These are phyloP conservation scores for Subacronicta megacephala DNA, from an alignment of 2,888 invertebrate genomes.

Conservation along the genomic window DNA sequence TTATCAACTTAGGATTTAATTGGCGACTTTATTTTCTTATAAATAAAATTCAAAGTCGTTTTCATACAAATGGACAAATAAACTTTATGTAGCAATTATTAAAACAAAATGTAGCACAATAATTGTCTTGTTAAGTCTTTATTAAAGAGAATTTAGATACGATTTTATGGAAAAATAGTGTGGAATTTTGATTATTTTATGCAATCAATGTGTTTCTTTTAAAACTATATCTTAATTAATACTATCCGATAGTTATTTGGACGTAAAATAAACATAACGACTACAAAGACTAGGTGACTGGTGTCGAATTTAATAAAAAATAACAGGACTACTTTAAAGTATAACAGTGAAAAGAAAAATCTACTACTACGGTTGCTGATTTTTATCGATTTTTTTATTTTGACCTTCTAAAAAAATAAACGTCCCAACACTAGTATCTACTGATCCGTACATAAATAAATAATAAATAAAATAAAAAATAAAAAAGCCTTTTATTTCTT, in stretches of 20 bases:
- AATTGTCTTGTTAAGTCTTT: slow-evolving; percentile 22
- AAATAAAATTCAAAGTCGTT: slow-evolving; percentile 19
- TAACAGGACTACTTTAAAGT: no score
- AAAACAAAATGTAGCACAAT: slow-evolving; percentile 20
- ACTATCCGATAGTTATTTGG: neutral
- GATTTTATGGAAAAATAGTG: slow-evolving; percentile 8
- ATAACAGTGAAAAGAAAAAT: no score
- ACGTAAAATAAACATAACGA: slow-evolving; percentile 10
- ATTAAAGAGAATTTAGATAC: slow-evolving; percentile 32
- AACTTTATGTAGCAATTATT: slow-evolving; percentile 40
- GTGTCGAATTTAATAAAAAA: no score
- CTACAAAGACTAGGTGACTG: no score
- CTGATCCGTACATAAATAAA: no score
- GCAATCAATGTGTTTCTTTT: neutral
- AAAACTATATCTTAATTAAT: slow-evolving; percentile 10
- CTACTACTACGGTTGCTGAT: no score
- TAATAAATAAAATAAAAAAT: no score
- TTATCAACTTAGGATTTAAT: slow-evolving; percentile 19
- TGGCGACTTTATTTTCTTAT: slow-evolving; percentile 16
- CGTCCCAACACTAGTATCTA: no score
- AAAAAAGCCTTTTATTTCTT: no score
- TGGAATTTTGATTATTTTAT: slow-evolving; percentile 22
- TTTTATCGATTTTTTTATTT: no score
- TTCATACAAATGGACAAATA: slow-evolving; percentile 12
- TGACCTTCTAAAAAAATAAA: no score